Evolutionary conservation across 2,113 vertebrate genomes (phyloP).

Genomic region (Saccopteryx bilineata): DNA sequence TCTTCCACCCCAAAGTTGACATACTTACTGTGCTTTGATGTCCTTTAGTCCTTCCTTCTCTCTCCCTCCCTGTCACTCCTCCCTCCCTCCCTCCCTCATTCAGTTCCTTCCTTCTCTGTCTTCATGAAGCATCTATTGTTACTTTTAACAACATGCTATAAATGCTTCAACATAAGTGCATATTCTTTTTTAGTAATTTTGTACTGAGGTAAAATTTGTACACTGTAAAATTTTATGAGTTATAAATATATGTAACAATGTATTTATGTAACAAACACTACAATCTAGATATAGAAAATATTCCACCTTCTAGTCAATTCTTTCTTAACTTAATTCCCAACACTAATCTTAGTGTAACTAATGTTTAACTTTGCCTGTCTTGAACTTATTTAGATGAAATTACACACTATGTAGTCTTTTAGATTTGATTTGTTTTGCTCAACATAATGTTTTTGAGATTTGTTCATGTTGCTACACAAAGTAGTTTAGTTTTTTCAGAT

Average conservation of each 20-base stretch:
- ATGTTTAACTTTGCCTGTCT: conserved; percentile 5
- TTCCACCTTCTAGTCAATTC: not conserved
- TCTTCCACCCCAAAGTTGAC: not conserved
- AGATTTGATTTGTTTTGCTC: conserved; percentile 3
- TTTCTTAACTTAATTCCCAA: not conserved
- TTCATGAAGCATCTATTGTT: not conserved
- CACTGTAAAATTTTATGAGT: not conserved
- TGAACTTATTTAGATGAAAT: not conserved
- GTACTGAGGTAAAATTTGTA: not conserved
- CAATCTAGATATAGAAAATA: not conserved
- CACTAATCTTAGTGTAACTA: not conserved
- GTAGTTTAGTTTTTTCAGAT: not conserved
- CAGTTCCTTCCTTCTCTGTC: not conserved
- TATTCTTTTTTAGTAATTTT: not conserved
- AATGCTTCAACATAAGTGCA: not conserved
- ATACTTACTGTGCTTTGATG: not conserved
- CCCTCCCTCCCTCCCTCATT: rapidly evolving
- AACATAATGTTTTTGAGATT: not conserved
- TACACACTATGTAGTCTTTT: not conserved
- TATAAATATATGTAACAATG: not conserved
- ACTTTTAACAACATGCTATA: not conserved
- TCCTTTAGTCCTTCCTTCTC: not conserved
- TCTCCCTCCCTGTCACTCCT: rapidly evolving
- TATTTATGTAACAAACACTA: not conserved
- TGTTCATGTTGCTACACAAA: not conserved